Base-by-base conservation (phyloP, 1,140 invertebrate species). In the Camponotus floridanus region DNA sequence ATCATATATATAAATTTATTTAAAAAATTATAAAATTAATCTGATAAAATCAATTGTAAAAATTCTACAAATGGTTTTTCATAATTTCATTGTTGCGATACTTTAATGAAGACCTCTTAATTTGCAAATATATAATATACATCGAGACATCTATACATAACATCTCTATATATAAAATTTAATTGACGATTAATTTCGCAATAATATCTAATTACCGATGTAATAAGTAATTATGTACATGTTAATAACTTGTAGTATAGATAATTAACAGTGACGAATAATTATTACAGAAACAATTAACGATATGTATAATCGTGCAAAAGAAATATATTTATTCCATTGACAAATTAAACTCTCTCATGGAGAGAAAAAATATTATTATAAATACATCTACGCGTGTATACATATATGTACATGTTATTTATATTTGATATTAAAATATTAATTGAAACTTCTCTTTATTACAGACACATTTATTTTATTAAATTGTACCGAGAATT, bases 141-240 rank as follows among this genome's bases (percentile, higher is more conserved):
- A 42, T 18, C n/a, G 39, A 4, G 36, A 39, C 36, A 39, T 39
- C 36, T 45, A 9, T 1, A 13, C 11, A 26, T 18, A 51, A 73
- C 39, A 83, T 83, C 26, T 26, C 67, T 61, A 59, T 73, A 71
- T 71, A 21, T 81, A 21, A 73, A 68, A 73, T 83, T 83, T 74
- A 83, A 83, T 83, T 83, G 79, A 83, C 79, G 55, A 45, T 81
- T 81, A 81, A 81, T 81, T 81, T 81, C 3, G 15, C 18, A 73
- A 18, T 33, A 31, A 9, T 74, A 83, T 83, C 55, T 83, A 83
- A 83, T 83, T 83, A 83, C 68, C 57, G 18, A 36, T 83, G 42
- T 74, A 74, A 83, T 83, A 83, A 83, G 55, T 83, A 83, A 83
- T 83, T 83, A 73, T n/a, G 13, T 8, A 18, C 15, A 31, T 21